A percentile compares a stretch with the other conserved stretches of the same genome.
Evolutionary conservation across 2,888 invertebrate genomes (phyloP).

Genomic region (Coenonympha glycerion): DNA sequence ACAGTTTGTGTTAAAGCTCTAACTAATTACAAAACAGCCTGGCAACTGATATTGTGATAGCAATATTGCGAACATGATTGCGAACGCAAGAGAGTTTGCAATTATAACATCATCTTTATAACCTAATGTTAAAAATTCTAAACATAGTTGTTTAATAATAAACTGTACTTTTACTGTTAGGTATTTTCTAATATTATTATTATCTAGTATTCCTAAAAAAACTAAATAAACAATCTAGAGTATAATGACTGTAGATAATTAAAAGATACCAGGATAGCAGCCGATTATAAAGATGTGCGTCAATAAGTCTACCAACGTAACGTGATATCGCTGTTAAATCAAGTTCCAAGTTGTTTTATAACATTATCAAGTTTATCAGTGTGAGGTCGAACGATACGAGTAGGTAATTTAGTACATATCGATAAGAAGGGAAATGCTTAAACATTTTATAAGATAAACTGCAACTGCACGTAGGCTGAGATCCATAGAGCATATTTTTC

Average conservation of each 20-base stretch:
- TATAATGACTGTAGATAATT: neutral
- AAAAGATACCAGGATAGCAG: neutral
- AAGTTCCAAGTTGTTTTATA: constrained; percentile 5
- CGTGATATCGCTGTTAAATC: constrained; percentile 2
- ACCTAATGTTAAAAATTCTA: neutral
- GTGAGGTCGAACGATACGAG: neutral
- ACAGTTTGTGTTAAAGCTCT: constrained; percentile 20
- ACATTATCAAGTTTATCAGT: neutral
- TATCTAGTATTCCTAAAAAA: neutral
- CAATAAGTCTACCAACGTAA: constrained; percentile 2
- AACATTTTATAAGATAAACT: neutral
- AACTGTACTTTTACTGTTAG: neutral
- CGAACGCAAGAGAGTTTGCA: constrained; percentile 8
- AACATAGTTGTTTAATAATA: neutral
- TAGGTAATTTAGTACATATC: neutral
- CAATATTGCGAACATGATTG: too few species aligned
- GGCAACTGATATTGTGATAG: constrained; percentile 16
- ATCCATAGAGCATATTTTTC: neutral
- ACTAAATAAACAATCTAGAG: neutral
- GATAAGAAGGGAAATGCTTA: neutral
- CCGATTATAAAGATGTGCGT: neutral
- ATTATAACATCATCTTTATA: constrained; percentile 6
- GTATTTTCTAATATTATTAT: too few species aligned
- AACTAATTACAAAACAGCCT: constrained; percentile 20
- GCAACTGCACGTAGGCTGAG: neutral